Percentiles rank a stretch among this genome's conserved stretches.
phyloP scores from a whole-genome alignment of 2,113 vertebrate genomes.

The Dromas ardeola region DNA sequence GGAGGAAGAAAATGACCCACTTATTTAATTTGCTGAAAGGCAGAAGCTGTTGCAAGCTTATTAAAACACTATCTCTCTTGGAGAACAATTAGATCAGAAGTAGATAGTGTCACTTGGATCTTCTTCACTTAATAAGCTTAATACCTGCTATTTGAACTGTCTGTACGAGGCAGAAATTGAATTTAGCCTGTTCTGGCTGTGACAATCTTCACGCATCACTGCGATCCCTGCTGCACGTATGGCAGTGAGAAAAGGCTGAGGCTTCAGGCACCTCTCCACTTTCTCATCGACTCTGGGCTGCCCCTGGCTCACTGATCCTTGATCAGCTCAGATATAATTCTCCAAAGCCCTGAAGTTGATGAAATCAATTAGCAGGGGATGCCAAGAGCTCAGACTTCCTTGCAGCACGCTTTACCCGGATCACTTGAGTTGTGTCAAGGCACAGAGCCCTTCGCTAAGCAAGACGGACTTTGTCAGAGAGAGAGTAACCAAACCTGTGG shows the following conservation, averaged over 20 bases:
- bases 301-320: background rate
- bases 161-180: background rate
- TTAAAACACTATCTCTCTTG: background rate
- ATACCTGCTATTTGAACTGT: background rate
- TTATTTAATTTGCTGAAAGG: conserved; percentile 24
- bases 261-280: background rate
- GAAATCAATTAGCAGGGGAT: background rate
- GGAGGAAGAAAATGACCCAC: conserved; percentile 15
- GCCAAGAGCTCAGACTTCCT: background rate
- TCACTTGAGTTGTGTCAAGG: background rate
- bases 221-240: background rate
- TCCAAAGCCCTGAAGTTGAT: background rate
- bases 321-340: background rate
- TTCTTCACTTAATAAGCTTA: background rate
- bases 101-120: background rate
- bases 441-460: background rate
- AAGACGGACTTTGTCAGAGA: background rate
- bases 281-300: background rate
- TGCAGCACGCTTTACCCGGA: rapidly evolving
- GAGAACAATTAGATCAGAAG: conserved; percentile 1
- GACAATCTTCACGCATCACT: rapidly evolving
- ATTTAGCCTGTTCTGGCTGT: background rate
- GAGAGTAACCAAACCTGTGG: background rate
- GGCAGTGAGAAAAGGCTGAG: rapidly evolving
- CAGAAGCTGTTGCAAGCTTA: background rate